Evolutionary conservation across 1,140 invertebrate genomes (phyloP).

Genomic region (Laodelphax striatellus): DNA sequence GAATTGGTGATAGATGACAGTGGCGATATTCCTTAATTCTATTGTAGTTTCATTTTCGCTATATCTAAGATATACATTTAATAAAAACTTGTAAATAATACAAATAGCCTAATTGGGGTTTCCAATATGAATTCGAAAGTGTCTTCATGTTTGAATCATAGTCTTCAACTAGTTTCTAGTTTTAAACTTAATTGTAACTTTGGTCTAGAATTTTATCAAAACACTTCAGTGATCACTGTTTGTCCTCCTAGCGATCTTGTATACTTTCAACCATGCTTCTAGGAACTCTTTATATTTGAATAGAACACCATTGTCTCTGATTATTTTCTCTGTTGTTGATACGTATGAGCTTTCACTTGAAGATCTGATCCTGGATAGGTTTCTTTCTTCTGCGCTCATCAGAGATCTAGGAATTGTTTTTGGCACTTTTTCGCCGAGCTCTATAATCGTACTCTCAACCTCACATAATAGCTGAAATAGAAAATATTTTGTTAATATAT

Average conservation of each 20-base stretch:
- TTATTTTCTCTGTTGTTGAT: conserved; percentile 28
- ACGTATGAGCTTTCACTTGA: too few relatives aligned
- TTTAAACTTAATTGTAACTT: not conserved
- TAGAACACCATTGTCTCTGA: conserved; percentile 36
- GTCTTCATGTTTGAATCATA: not conserved
- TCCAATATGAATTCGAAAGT: not conserved
- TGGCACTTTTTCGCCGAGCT: conserved; percentile 25
- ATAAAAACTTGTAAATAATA: not conserved
- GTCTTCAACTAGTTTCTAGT: too few relatives aligned
- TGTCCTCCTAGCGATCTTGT: not conserved
- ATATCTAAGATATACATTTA: not conserved
- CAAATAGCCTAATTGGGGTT: not conserved
- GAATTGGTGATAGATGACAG: too few relatives aligned
- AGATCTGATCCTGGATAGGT: conserved; percentile 24
- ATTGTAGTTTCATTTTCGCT: not conserved
- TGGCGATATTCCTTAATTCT: too few relatives aligned
- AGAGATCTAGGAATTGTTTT: conserved; percentile 28
- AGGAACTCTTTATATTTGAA: conserved; percentile 33
- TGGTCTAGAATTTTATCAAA: too few relatives aligned
- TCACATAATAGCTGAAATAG: conserved; percentile 31
- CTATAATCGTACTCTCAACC: conserved; percentile 30
- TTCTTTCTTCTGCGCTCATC: conserved; percentile 30
- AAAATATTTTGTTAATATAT: too few relatives aligned
- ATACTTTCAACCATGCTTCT: not conserved
- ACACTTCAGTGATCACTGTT: conserved; percentile 3